Evolutionary conservation across 30 jellyfish, hydroid and myxozoan genomes (phyloP).

Genomic region (Clytia hemisphaerica): DNA sequence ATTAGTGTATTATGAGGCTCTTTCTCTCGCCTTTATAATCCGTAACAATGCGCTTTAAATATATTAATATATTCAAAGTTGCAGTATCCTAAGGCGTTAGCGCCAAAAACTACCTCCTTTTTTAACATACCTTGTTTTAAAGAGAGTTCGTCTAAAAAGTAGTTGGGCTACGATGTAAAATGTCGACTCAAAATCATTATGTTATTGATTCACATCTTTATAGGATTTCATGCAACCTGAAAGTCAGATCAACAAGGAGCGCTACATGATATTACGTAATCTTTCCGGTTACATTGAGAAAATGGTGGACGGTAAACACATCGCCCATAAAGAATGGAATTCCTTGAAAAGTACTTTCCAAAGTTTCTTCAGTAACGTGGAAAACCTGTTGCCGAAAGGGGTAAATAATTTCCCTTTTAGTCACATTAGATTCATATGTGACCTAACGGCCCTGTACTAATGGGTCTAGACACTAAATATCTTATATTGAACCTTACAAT

Average conservation of each 20-base stretch:
- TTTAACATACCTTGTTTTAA: no score
- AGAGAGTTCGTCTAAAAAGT: no score
- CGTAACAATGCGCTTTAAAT: no score
- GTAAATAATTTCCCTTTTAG: conserved; percentile 30
- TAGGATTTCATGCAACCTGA: conserved; percentile 34
- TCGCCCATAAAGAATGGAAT: conserved; percentile 28
- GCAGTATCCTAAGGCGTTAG: no score
- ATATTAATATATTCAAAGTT: no score
- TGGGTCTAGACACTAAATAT: no score
- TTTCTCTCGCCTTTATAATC: no score
- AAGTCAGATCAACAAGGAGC: conserved; percentile 10
- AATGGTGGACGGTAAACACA: not conserved
- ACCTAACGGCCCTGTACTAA: no score
- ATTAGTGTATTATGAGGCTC: no score
- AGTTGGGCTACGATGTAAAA: no score
- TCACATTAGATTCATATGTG: not conserved
- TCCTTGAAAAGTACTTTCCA: conserved; percentile 38
- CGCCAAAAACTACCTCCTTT: no score
- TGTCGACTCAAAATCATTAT: not conserved
- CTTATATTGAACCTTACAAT: no score
- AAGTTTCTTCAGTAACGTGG: conserved; percentile 59
- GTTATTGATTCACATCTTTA: not conserved
- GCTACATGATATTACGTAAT: not conserved
- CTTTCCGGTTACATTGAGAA: not conserved
- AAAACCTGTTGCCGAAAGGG: conserved; percentile 44